Evolutionary conservation across 2,113 vertebrate species (phyloP), one percentile per base, ranked within the genome.

Genomic region (Triplophysa tibetana): DNA sequence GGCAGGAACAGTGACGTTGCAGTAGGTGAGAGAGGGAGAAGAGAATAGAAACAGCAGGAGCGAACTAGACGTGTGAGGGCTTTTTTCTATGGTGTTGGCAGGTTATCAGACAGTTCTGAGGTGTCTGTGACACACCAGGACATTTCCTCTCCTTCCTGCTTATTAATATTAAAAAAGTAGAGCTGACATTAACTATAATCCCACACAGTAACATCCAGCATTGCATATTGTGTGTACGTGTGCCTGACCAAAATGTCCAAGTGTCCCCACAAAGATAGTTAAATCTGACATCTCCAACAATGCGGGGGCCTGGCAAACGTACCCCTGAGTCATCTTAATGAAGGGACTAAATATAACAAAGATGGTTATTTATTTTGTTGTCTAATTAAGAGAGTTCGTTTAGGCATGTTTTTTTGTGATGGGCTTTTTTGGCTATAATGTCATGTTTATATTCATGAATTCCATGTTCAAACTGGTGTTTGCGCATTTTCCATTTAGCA

Each of bases 181-280:
- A 78, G 75, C 67, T 78, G 75, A 50, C 75, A 73, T 66, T 82
- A 70, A 67, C 74, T 66, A 78, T 72, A 69, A 82, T 72, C 50
- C 81, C 38, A 77, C 41, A 72, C 80, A 43, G 75, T 60, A 77
- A 12, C 50, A 8, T 4, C 8, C 10, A 38, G 33, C 6, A 8
- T 38, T 8, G 33, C 33, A 38, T 43, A n/a, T n/a, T n/a, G 7
- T 56, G 52, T 43, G 12, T 75, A 45, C 56, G 65, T 77, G 58
- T 70, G 33, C 23, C 23, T 33, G 80, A 77, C 43, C 61, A 52
- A 52, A 64, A 41, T 48, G 67, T 77, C 41, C 74, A 76, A 54
- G 54, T 54, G 62, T 77, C 24, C 4, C 43, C 7, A 43, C 23
- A 48, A 63, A 62, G 38, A 63, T 23, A n/a, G 23, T 41, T 26